Evolutionary conservation across 2,888 invertebrate species (phyloP).

Genomic region (Polymixis lichenea): DNA sequence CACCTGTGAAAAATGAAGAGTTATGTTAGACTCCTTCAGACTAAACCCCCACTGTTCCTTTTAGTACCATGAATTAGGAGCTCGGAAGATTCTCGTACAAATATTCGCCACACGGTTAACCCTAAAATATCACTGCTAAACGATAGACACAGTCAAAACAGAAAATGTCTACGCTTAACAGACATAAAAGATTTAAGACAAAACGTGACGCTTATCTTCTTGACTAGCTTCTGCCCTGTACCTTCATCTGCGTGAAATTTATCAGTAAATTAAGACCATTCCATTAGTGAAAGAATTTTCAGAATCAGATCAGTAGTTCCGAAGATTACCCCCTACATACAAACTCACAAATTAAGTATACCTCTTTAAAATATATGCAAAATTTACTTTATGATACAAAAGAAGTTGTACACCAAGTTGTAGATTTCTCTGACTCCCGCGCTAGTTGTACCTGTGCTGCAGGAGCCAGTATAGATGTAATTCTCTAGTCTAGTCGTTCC

Average conservation of each 20-base stretch:
- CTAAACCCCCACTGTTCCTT: no score
- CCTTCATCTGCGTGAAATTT: neutral
- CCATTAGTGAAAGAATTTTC: neutral
- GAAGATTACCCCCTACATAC: neutral
- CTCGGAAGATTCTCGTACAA: no score
- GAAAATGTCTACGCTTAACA: neutral
- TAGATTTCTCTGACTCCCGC: no score
- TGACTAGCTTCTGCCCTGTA: neutral
- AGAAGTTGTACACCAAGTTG: no score
- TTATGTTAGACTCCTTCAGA: no score
- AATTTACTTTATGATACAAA: no score
- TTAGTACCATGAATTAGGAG: no score
- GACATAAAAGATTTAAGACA: neutral
- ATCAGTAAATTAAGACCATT: no score
- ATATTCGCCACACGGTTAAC: neutral
- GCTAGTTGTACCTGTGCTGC: no score
- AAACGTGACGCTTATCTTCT: neutral
- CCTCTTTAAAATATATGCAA: no score
- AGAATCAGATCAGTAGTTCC: neutral
- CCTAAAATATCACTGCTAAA: neutral
- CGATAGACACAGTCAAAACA: neutral
- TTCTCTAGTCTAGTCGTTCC: neutral
- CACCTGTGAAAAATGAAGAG: no score
- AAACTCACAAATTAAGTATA: neutral
- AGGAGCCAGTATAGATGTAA: neutral